phyloP scores from a whole-genome alignment of 2,113 vertebrate species.

The Meriones unguiculatus region DNA sequence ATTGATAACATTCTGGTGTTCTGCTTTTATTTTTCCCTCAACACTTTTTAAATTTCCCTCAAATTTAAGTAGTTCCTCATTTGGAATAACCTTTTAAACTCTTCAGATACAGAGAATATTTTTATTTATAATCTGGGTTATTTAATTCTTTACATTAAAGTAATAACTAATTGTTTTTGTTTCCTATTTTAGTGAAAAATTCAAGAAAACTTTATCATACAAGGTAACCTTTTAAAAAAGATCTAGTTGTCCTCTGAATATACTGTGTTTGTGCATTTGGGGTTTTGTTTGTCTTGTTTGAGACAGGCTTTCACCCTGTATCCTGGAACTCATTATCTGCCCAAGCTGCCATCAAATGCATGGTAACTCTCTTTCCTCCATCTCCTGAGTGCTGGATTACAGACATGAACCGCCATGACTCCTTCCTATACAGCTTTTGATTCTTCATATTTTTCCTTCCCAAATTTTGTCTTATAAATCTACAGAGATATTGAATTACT shows the following conservation, averaged over 20 bases:
- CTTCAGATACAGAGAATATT: not conserved
- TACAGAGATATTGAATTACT: not conserved
- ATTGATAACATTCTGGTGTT: not conserved
- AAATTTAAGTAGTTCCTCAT: not conserved
- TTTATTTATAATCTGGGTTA: conserved; percentile 53
- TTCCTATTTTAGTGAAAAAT: conserved; percentile 90
- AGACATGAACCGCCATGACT: not conserved
- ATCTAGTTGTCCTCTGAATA: not conserved
- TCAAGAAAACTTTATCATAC: conserved; percentile 93
- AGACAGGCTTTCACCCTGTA: not conserved
- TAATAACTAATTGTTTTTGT: conserved; percentile 74
- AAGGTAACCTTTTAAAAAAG: conserved; percentile 91
- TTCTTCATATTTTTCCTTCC: conserved; percentile 33
- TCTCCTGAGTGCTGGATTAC: not conserved
- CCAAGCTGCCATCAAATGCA: not conserved
- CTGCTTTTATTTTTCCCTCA: not conserved
- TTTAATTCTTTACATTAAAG: conserved; percentile 62
- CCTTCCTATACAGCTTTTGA: not conserved
- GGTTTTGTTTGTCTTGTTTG: not conserved
- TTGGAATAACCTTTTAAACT: not conserved
- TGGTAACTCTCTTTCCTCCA: not conserved
- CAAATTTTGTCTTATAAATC: not conserved
- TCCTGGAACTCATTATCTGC: not conserved
- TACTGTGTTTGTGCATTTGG: not conserved
- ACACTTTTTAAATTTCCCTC: too few species aligned